These are phyloP conservation scores for Noctua pronuba DNA, from an alignment of 2,888 invertebrate species.

Conservation along the genomic window DNA sequence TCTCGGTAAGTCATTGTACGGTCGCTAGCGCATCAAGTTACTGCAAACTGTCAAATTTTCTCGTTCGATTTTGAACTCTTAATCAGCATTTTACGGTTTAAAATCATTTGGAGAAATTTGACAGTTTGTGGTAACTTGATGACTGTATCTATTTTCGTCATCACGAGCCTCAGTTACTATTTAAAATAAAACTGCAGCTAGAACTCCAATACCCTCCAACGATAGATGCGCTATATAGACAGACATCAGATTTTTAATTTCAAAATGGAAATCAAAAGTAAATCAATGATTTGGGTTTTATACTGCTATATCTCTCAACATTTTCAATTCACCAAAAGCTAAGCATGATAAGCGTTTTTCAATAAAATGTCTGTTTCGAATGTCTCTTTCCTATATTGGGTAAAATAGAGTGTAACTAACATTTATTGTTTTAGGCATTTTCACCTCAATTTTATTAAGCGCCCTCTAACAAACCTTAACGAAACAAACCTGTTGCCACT, in stretches of 20 bases:
- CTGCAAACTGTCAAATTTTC: too few relatives aligned
- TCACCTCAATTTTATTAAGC: background rate
- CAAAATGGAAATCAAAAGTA: background rate
- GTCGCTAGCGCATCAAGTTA: too few relatives aligned
- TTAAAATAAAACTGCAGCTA: background rate
- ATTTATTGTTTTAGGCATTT: background rate
- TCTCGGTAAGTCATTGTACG: constrained; percentile 65
- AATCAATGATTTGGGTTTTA: background rate
- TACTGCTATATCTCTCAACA: background rate
- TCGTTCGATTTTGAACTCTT: too few relatives aligned
- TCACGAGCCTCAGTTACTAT: background rate
- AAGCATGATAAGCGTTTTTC: background rate
- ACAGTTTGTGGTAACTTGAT: too few relatives aligned
- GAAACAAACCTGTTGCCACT: constrained; percentile 5
- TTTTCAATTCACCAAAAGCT: background rate
- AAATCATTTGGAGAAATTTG: too few relatives aligned
- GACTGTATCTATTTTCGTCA: background rate
- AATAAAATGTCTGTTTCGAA: background rate
- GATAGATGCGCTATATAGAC: background rate
- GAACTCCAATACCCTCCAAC: background rate
- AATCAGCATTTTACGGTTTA: too few relatives aligned
- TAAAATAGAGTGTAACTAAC: background rate
- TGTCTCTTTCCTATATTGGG: background rate
- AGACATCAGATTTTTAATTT: background rate
- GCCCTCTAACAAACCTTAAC: background rate